Percentiles rank a stretch among this genome's conserved stretches.
phyloP scores from a whole-genome alignment of 2,797 vertebrate species.

The Florisuga fusca region DNA sequence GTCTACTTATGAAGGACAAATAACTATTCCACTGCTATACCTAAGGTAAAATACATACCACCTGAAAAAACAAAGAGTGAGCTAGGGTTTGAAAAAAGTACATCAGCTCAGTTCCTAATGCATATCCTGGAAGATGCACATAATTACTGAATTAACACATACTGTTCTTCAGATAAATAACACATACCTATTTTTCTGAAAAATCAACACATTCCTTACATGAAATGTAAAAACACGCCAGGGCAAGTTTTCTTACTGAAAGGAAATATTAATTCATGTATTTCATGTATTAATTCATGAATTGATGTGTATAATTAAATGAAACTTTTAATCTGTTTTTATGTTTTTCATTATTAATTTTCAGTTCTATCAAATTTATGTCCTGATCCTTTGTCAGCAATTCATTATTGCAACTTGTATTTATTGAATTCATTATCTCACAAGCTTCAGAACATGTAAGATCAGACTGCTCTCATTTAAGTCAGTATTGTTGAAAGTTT shows the following conservation, averaged over 20 bases:
- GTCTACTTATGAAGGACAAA: neutral
- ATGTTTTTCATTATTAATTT: neutral
- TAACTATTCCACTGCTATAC: neutral
- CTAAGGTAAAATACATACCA: neutral
- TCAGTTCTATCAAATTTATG: neutral
- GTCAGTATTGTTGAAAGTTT: neutral
- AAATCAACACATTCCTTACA: neutral
- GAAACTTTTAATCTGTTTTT: neutral
- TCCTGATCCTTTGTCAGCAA: neutral
- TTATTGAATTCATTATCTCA: neutral
- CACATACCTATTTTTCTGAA: neutral
- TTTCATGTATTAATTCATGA: too few species aligned
- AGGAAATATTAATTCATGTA: neutral
- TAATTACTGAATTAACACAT: neutral
- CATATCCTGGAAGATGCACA: fast-evolving
- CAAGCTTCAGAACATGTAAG: neutral
- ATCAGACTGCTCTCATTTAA: neutral
- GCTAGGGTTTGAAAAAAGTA: neutral
- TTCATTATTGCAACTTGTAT: neutral
- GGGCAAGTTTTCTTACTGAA: neutral
- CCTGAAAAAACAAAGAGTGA: fast-evolving
- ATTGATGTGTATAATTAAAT: neutral
- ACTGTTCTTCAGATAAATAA: neutral
- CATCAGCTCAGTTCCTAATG: neutral
- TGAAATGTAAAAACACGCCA: neutral